Evolutionary conservation across 2,888 invertebrate genomes (phyloP), one percentile per base, ranked within the genome.

Genomic region (Dyspetes luteomarginatus): DNA sequence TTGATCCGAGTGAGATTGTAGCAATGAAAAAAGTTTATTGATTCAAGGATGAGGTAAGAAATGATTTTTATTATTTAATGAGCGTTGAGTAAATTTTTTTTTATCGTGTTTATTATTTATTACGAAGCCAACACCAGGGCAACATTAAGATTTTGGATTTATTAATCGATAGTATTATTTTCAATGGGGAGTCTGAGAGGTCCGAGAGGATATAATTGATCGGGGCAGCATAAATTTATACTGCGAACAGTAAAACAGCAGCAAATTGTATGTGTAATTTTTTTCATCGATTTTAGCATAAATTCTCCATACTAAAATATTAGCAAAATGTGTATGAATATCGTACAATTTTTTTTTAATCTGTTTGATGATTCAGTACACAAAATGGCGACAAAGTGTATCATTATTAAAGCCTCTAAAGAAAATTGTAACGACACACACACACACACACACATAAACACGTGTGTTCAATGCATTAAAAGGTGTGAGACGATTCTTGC

Each of bases 181-280:
- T 58, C n/a, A 36, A 36, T 12, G 36, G 36, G 56, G 17, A 36
- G 17, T 17, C n/a, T 60, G 30, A 5, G 1, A 17, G 36, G 12
- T 19, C 41, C 1, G 19, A 56, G 72, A 76, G 56, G 45, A 68
- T 69, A 75, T 72, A 77, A 80, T 45, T 55, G 19, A 19, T 48
- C 48, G n/a, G 15, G 48, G 19, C 17, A 19, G 12, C 36, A n/a
- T n/a, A n/a, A n/a, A n/a, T n/a, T n/a, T n/a, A n/a, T n/a, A n/a
- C n/a, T n/a, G n/a, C n/a, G n/a, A n/a, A n/a, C n/a, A n/a, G n/a
- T n/a, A n/a, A n/a, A n/a, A n/a, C n/a, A n/a, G n/a, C n/a, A n/a
- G n/a, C n/a, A n/a, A n/a, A n/a, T n/a, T n/a, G n/a, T n/a, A n/a
- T n/a, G n/a, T n/a, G n/a, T 36, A 58, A 36, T 58, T 15, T 7